Conservation (phyloP, 2,797 vertebrate genomes). For the Notolepis coatsorum region DNA sequence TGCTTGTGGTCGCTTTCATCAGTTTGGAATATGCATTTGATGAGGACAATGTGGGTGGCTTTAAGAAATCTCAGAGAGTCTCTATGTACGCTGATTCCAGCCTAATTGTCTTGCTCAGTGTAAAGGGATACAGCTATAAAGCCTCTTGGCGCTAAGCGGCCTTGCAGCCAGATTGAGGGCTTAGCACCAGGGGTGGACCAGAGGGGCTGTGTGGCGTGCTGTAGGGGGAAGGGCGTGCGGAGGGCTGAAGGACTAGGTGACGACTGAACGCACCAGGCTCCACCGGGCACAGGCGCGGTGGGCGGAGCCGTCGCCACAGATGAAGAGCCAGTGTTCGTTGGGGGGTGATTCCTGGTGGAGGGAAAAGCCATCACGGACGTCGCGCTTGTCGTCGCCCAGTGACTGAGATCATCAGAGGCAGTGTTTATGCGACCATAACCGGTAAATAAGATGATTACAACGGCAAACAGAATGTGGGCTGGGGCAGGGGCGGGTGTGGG, state of each 20-base stretch:
- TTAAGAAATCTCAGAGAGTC: conserved; percentile 26
- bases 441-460: conserved; percentile 69
- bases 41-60: conserved; percentile 40
- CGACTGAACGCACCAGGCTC: conserved; percentile 23
- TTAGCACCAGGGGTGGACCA: conserved; percentile 45
- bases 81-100: conserved; percentile 45
- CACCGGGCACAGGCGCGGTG: conserved; percentile 31
- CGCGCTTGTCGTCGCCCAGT: conserved; percentile 49
- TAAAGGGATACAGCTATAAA: conserved; percentile 41
- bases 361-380: conserved; percentile 33
- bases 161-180: conserved; percentile 56
- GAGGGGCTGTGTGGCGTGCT: conserved; percentile 34
- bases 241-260: conserved; percentile 30
- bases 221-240: conserved; percentile 26
- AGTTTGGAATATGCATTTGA: conserved; percentile 49
- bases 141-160: conserved; percentile 46
- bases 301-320: conserved; percentile 42
- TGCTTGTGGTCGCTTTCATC: conserved; percentile 34
- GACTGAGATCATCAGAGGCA: conserved; percentile 57
- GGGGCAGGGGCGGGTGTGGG: no score
- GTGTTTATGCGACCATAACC: conserved; percentile 64
- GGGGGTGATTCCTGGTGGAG: conserved; percentile 37
- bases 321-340: conserved; percentile 37
- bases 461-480: conserved; percentile 47
- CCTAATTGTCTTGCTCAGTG: conserved; percentile 61